A percentile compares a stretch with the other conserved stretches of the same genome.
phyloP scores from a whole-genome alignment of 2,113 vertebrate species.

The Ornithorhynchus anatinus region DNA sequence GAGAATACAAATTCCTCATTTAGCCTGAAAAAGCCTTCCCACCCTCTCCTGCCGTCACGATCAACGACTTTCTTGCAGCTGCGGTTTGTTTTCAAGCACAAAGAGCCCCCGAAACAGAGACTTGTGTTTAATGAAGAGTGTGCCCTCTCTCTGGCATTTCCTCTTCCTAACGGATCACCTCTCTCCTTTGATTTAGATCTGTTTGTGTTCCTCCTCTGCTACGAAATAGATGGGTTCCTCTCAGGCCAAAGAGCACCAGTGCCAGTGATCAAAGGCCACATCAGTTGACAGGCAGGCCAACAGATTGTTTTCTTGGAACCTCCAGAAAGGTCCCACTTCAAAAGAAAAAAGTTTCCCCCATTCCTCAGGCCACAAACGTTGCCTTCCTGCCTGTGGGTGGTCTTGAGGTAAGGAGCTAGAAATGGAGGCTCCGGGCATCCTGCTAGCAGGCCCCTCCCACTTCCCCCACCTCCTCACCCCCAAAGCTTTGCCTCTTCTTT shows the following conservation, averaged over 20 bases:
- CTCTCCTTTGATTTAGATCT: constrained; percentile 38
- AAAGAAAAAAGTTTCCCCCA: constrained; percentile 3
- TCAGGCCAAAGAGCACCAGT: constrained; percentile 44
- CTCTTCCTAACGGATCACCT: constrained; percentile 43
- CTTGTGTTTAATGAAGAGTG: constrained; percentile 43
- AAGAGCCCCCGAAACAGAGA: constrained; percentile 36
- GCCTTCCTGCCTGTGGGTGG: constrained; percentile 41
- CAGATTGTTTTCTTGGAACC: constrained; percentile 53
- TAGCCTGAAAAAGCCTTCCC: constrained; percentile 33
- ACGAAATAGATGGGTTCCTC: constrained; percentile 24
- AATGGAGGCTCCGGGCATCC: background rate
- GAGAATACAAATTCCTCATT: constrained; percentile 40
- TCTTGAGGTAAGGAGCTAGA: background rate
- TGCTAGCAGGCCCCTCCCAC: background rate
- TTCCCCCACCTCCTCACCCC: background rate
- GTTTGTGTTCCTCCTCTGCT: constrained; percentile 46
- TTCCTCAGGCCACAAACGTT: constrained; percentile 2
- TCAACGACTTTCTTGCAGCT: background rate
- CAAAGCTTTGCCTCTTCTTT: background rate
- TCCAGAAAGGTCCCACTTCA: constrained; percentile 33
- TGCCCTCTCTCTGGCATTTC: constrained; percentile 50
- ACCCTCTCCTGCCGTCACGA: constrained; percentile 5
- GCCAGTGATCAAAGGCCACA: constrained; percentile 50
- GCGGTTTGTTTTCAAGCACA: constrained; percentile 25
- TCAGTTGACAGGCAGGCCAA: constrained; percentile 42